Percentiles rank a stretch among this genome's conserved stretches.
phyloP scores from a whole-genome alignment of 1,140 invertebrate species.

The Tribolium madens region DNA sequence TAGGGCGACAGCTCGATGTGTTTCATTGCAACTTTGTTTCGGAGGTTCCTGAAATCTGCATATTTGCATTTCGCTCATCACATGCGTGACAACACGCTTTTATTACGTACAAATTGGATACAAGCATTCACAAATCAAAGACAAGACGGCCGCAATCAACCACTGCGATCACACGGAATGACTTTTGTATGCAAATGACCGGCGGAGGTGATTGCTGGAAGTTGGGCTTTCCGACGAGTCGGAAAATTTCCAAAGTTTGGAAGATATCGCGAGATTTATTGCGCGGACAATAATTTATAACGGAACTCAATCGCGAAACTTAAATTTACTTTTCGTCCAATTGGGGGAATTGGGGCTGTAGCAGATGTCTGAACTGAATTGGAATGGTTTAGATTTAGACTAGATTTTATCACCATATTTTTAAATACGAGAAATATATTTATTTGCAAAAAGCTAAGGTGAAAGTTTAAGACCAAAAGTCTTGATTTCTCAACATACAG shows the following conservation, averaged over 20 bases:
- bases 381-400: no score
- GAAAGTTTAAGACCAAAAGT: no score
- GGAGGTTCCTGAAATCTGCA: neutral
- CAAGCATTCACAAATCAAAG: constrained; percentile 4
- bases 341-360: no score
- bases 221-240: neutral
- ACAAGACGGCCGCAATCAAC: constrained; percentile 7
- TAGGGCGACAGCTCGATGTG: constrained; percentile 9
- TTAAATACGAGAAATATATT: no score
- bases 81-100: constrained; percentile 18
- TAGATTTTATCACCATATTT: no score
- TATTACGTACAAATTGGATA: constrained; percentile 26
- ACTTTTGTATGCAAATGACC: constrained; percentile 34
- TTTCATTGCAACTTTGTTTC: neutral
- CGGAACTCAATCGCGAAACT: constrained; percentile 11
- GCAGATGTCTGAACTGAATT: no score
- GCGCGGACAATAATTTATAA: constrained; percentile 16
- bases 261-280: constrained; percentile 29
- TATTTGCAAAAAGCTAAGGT: no score
- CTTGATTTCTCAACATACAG: no score
- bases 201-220: neutral
- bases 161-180: neutral
- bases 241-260: neutral
- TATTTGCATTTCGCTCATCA: neutral
- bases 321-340: constrained; percentile 22